A percentile compares a stretch with the other conserved stretches of the same genome.
These are phyloP conservation scores for Rotaria magnacalcarata DNA, from an alignment of 2,888 invertebrate species.

Conservation along the genomic window DNA sequence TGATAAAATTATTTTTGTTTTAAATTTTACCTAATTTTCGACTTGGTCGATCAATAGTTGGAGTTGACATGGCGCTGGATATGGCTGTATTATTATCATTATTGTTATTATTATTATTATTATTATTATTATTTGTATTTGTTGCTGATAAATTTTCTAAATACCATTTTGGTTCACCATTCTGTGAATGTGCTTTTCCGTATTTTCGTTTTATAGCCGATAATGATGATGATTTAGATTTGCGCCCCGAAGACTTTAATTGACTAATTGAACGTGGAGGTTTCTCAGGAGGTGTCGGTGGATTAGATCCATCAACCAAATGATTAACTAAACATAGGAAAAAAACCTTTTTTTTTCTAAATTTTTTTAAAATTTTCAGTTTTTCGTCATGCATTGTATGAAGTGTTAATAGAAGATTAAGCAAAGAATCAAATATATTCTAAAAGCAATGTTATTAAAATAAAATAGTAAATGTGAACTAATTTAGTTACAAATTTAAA, in stretches of 20 bases:
- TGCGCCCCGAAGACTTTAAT: background rate
- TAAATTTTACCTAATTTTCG: background rate
- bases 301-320: background rate
- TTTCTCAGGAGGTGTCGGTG: background rate
- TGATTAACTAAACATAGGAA: background rate
- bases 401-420: too few relatives aligned
- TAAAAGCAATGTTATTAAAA: too few relatives aligned
- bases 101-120: background rate
- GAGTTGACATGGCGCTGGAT: background rate
- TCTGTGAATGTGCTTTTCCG: background rate
- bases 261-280: background rate
- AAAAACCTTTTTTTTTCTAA: background rate
- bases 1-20: background rate
- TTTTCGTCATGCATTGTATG: too few relatives aligned
- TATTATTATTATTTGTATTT: slow-evolving; percentile 3
- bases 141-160: background rate
- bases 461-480: too few relatives aligned
- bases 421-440: too few relatives aligned
- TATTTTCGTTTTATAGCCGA: background rate
- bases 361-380: background rate
- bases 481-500: too few relatives aligned
- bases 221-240: background rate
- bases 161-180: background rate
- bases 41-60: background rate
- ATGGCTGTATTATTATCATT: background rate